Evolutionary conservation across 1,140 invertebrate species (phyloP), one percentile per base, ranked within the genome.

Genomic region (Cephus cinctus): DNA sequence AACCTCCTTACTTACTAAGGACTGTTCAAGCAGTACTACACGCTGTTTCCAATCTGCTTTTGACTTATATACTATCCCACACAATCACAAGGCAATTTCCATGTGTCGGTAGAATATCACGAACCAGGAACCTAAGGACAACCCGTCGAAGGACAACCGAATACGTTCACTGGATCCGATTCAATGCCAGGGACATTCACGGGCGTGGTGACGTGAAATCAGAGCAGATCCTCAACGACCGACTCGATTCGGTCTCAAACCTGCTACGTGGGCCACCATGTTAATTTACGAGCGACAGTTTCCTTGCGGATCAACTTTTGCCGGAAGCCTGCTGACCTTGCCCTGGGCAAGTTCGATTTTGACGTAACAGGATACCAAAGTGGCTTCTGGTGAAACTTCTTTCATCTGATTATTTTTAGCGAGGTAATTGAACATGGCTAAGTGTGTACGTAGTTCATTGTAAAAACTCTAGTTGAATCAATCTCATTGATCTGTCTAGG

Each of bases 1-100:
- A 56, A 59, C 57, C 60, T 65, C 54, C 54, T 64, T 54, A 30
- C 54, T 54, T 32, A 31, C 51, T 52, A 66, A 65, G 56, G 60
- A 65, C 62, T 65, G 64, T 56, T 50, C 27, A 34, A 46, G 35
- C 54, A 59, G 32, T 61, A 57, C n/a, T n/a, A n/a, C 53, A 56
- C 56, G 45, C 54, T 63, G 36, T 42, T 50, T 36, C 41, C 52
- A 45, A 59, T 54, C 56, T 54, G 46, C 40, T 56, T 62, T 63
- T 64, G 47, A 60, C 63, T 65, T 67, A 64, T 67, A 67, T 67
- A 67, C 41, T 40, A 31, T 19, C 35, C 41, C 35, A 67, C 65
- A 67, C 41, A 41, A 31, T 19, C 35, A 36, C 35, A 31, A 43
- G 45, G 27, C 47, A n/a, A 3, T n/a, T n/a, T 6, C 2, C n/a